Evolutionary conservation across 2,797 vertebrate species (phyloP), one percentile per base, ranked within the genome.

Genomic region (Hippoglossus hippoglossus): DNA sequence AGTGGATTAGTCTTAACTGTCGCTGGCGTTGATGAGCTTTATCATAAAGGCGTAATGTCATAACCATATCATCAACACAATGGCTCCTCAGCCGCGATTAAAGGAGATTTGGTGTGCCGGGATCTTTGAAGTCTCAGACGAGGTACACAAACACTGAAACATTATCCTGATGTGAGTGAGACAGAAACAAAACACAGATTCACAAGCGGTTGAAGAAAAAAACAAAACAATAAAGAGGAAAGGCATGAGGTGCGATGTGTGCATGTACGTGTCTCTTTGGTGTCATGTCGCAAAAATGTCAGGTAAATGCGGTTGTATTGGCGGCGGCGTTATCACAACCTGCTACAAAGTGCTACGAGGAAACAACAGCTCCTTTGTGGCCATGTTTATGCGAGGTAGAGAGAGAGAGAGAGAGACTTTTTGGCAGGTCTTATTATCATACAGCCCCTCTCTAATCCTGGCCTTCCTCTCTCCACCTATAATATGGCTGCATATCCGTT

Each of bases 1-100:
- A 71, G 62, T 81, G 93, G 93, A 92, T 92, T 90, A 91, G 89
- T 86, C 85, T 75, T 86, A 91, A 93, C 88, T 86, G 89, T 91
- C 89, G 88, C 80, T 86, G 82, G 81, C 76, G 72, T 90, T 87
- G 86, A 77, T 91, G 87, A 91, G 92, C 87, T 92, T 91, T 87
- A 90, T 88, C 80, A 88, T 85, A 90, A 91, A 86, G 86, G 88
- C 80, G 24, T 84, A 91, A 91, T 91, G 87, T 91, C 85, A 90
- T 90, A 89, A 89, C 82, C 89, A 83, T 87, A 91, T 86, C 85
- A 89, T 91, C 89, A 90, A 86, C 90, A 89, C 84, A 88, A 89
- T 87, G 90, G 80, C 90, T 91, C 89, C 89, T 89, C 80, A 65
- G 80, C 57, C 58, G 19, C 56, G 81, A 93, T 94, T 94, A 93